Base-by-base conservation (phyloP, 2,797 vertebrate species). In the Mareca strepera region DNA sequence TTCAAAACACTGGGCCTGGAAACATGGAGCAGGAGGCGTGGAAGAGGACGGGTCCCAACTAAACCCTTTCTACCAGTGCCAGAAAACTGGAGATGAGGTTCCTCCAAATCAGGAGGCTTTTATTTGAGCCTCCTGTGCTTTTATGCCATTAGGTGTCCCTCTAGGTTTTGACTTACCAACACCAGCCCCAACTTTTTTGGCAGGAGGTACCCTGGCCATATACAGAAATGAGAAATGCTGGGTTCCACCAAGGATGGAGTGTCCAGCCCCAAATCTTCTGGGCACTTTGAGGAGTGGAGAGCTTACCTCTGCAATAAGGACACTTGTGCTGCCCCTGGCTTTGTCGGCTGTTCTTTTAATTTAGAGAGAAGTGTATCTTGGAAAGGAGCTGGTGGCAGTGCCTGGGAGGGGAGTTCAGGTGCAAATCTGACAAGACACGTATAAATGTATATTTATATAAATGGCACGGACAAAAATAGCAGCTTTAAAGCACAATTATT, bases 401-500 rank as follows among this genome's bases (percentile, higher is more conserved):
- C 85, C 90, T 92, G 1, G 0, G 72, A 86, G 94, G 93, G 86
- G 74, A 87, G 84, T 88, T 68, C 90, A 94, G 90, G 96, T 94
- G 93, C 88, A 92, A 94, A 95, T 88, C 72, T 93, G 93, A 96
- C 91, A 88, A 87, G 94, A 90, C 48, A 29, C 3, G 1, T 75
- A 93, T 87, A 94, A 94, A 94, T 89, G 90, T 31, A 21, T 31
- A 31, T 43, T 64, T 16, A 43, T 64, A 64, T 64, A 64, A 95
- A 94, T 87, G 91, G 75, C 86, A 92, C 60, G 62, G 88, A 90
- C 86, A 88, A 88, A 92, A 96, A 95, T 82, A 96, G 88, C 16
- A 74, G 56, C 53, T 84, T 92, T 88, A 75, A 78, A 96, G 70
- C 78, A 91, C 67, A 74, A 66, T 94, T 85, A 87, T 84, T 94